Percentiles rank a stretch among this genome's conserved stretches.
These are phyloP conservation scores for Bujurquina vittata DNA, from an alignment of 2,113 vertebrate genomes.

Conservation along the genomic window DNA sequence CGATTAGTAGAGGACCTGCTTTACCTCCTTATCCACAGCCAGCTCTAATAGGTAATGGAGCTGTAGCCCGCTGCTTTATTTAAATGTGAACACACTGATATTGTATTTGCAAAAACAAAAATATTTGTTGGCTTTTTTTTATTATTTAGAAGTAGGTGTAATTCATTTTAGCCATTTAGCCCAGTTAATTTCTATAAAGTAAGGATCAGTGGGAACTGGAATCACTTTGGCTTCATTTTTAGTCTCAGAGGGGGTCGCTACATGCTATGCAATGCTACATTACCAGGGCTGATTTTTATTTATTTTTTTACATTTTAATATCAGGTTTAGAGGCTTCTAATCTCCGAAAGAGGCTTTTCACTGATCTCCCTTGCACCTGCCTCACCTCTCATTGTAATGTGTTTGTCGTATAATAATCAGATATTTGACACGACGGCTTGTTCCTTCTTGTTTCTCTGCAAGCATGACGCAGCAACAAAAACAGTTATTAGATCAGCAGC, in stretches of 20 bases:
- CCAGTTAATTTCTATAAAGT: background rate
- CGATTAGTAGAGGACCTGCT: too few relatives aligned
- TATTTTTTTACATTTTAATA: slow-evolving; percentile 9
- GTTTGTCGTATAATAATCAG: background rate
- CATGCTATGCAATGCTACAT: background rate
- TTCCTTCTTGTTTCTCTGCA: background rate
- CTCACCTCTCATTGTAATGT: background rate
- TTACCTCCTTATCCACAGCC: too few relatives aligned
- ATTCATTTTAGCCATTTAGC: background rate
- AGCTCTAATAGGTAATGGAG: too few relatives aligned
- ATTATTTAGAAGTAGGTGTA: background rate
- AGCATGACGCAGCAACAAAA: background rate
- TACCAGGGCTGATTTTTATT: background rate
- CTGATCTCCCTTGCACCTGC: background rate
- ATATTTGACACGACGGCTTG: background rate
- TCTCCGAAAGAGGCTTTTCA: slow-evolving; percentile 27
- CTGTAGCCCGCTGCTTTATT: background rate
- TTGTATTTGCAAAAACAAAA: background rate
- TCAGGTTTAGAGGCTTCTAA: slow-evolving; percentile 13
- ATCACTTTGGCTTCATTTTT: background rate
- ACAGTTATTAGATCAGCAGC: background rate
- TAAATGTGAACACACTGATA: background rate
- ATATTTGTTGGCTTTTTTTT: background rate
- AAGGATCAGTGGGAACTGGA: background rate
- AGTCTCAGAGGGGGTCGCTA: background rate